Conservation (phyloP, 30 jellyfish, hydroid and myxozoan species). For the Sanderia malayensis region DNA sequence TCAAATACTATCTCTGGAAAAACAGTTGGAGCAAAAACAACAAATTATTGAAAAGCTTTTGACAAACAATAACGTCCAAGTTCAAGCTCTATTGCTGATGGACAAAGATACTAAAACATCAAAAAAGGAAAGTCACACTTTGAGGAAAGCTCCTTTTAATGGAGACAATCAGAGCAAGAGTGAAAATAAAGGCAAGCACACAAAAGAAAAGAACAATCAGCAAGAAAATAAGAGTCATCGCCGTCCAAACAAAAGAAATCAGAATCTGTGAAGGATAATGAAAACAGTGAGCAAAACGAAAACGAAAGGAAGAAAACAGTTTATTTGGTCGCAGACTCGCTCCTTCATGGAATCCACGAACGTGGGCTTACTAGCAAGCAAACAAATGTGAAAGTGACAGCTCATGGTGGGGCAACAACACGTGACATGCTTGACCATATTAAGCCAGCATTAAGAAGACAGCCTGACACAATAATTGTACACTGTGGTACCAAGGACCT, state of each 20-base stretch:
- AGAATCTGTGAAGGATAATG: too few relatives aligned
- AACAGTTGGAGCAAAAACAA: constrained; percentile 5
- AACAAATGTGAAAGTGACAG: not conserved
- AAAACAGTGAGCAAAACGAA: too few relatives aligned
- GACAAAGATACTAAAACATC: constrained; percentile 23
- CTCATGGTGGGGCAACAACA: constrained; percentile 30
- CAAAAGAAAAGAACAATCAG: not conserved
- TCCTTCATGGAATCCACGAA: constrained; percentile 26
- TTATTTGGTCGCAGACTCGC: constrained; percentile 14
- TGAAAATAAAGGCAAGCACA: not conserved
- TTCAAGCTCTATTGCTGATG: constrained; percentile 25
- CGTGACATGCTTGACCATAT: constrained; percentile 14
- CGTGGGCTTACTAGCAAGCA: constrained; percentile 26
- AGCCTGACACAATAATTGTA: constrained; percentile 11
- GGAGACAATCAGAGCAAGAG: constrained; percentile 8
- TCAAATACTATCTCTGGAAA: not conserved
- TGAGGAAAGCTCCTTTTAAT: constrained; percentile 27
- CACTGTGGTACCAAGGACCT: constrained; percentile 14
- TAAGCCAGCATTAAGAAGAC: constrained; percentile 20
- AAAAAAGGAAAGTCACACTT: constrained; percentile 20
- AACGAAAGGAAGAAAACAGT: constrained; percentile 15
- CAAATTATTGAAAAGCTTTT: not conserved
- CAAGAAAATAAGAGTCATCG: not conserved
- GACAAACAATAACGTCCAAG: not conserved
- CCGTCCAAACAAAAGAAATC: not conserved